Evolutionary conservation across 1,140 invertebrate genomes (phyloP), one percentile per base, ranked within the genome.

Genomic region (Holcopasites calliopsidis): DNA sequence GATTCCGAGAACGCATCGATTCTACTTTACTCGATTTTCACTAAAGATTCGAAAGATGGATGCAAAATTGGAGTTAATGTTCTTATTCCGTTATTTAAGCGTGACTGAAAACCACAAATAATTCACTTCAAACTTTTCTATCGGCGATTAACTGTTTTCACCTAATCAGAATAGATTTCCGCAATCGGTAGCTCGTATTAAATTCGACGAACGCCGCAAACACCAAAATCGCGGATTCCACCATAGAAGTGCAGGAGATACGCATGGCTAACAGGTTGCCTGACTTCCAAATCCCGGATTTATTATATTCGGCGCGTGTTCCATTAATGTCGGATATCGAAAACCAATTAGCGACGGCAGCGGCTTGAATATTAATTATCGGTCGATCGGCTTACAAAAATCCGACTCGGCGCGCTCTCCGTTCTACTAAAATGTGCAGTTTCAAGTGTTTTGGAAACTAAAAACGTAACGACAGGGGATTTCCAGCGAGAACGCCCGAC

Each of bases 371-470:
- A 61, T 71, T 60, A 71, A 71, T 50, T 35, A 49, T 33, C 44
- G 21, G 21, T 0, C 18, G 47, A 71, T 71, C 69, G 69, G 69
- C 33, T 71, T 71, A 61, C 33, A 71, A 71, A 71, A 71, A 61
- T 50, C 21, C 44, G 5, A 57, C 31, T 26, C 35, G 10, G 42
- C 11, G 58, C 35, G 5, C 40, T n/a, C 38, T 3, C 42, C 18
- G 21, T 0, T 33, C n/a, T 60, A n/a, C n/a, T n/a, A n/a, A n/a
- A n/a, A n/a, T n/a, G n/a, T 5, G 26, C 10, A 35, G 35, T 26
- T 42, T 42, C n/a, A n/a, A 31, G 33, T 31, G 10, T 16, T 4
- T 1, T 8, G 23, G 10, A 16, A 55, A 42, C 26, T 42, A n/a
- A 42, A 10, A n/a, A n/a, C n/a, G 28, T 38, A 55, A 55, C 28